Evolutionary conservation across 2,113 vertebrate genomes (phyloP), one percentile per base, ranked within the genome.

Genomic region (Ursus arctos): DNA sequence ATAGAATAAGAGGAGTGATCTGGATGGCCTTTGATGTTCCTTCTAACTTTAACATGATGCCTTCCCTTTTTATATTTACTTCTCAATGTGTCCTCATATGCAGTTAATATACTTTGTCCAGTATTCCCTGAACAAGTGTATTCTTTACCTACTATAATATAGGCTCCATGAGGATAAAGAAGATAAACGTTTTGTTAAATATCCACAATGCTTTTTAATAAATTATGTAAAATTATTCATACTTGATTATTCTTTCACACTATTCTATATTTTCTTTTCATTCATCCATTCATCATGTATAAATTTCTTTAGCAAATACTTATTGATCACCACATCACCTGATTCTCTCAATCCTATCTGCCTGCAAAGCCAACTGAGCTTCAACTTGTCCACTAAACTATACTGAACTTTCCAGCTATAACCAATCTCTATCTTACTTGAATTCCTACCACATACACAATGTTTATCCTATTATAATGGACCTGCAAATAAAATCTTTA

Each of bases 101-200:
- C 12, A 79, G 10, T 12, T 28, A 59, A 77, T 3, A 4, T 26
- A 53, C 5, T 40, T 7, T 19, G 18, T 8, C 55, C 24, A 7
- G 16, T 28, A 4, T 47, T 51, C 16, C 21, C 3, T 31, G 2
- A 0, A n/a, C 26, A n/a, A 3, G 1, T 31, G 5, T 67, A 2
- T 36, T 71, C 51, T 13, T 21, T 24, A 51, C 3, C 40, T 13
- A 10, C 49, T 82, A 6, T 53, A 80, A 22, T 24, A 28, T 3
- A 28, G 74, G 33, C 59, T 65, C 19, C 40, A 55, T n/a, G 21
- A 36, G 4, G 24, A 21, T 0, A 49, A 7, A 47, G 28, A 71
- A 69, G 4, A 74, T 47, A 71, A 76, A 74, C 15, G 12, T 10
- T 57, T 85, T 49, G 2, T 69, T n/a, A 91, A 63, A 65, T 51